Evolutionary conservation across 2,113 vertebrate species (phyloP).

Genomic region (Bubo blakistoni): DNA sequence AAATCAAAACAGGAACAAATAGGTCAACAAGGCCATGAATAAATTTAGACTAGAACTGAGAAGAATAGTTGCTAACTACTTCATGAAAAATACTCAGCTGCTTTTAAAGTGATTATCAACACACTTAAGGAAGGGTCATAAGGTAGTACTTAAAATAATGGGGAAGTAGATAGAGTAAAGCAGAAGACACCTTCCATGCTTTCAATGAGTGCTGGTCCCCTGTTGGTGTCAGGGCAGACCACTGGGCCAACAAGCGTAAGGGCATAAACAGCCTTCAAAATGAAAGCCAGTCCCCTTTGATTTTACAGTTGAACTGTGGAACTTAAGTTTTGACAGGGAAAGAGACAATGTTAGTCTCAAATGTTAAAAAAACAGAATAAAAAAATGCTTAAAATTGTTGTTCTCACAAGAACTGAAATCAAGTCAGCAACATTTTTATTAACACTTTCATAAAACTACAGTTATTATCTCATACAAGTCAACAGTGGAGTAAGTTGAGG

Average conservation of each 20-base stretch:
- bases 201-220: not conserved
- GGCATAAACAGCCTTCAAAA: not conserved
- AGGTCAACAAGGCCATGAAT: not conserved
- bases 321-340: not conserved
- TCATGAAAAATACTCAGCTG: not conserved
- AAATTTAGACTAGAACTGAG: not conserved
- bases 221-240: not conserved
- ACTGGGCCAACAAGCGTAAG: not conserved
- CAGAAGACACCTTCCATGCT: not conserved
- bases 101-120: not conserved
- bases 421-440: not conserved
- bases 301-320: not conserved
- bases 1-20: not conserved
- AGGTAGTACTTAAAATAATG: not conserved
- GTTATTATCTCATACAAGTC: not conserved
- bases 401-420: not conserved
- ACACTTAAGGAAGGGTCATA: not conserved
- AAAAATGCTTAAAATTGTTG: not conserved
- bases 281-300: not conserved
- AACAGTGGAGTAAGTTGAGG: not conserved
- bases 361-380: not conserved
- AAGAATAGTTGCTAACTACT: not conserved
- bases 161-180: not conserved
- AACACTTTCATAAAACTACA: not conserved
- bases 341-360: not conserved